phyloP scores from a whole-genome alignment of 1,140 invertebrate genomes.

The Epicauta chinensis region DNA sequence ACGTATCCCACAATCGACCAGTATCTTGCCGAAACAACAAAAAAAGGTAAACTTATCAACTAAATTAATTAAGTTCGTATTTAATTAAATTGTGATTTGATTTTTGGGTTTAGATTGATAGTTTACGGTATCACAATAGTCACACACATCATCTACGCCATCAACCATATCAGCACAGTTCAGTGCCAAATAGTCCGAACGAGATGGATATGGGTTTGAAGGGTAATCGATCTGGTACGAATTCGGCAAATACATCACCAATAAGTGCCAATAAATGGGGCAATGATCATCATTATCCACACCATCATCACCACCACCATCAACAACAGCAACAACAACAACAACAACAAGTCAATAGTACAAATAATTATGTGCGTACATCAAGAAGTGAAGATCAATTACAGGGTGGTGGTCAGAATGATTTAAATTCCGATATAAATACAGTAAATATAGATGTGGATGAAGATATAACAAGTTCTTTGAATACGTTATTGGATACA shows the following conservation, averaged over 20 bases:
- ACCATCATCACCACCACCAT: background rate
- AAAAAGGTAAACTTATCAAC: slow-evolving; percentile 51
- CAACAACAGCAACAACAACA: background rate
- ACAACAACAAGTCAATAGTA: slow-evolving; percentile 25
- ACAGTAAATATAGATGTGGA: slow-evolving; percentile 86
- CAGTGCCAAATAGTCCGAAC: slow-evolving; percentile 75
- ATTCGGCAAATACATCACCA: slow-evolving; percentile 51
- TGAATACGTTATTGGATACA: slow-evolving; percentile 84
- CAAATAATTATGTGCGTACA: slow-evolving; percentile 58
- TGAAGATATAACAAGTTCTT: slow-evolving; percentile 85
- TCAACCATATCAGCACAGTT: slow-evolving; percentile 53
- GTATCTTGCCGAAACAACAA: slow-evolving; percentile 55
- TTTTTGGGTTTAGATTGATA: slow-evolving; percentile 44
- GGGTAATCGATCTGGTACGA: slow-evolving; percentile 44
- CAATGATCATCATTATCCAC: background rate
- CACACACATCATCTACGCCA: slow-evolving; percentile 47
- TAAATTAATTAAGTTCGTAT: background rate
- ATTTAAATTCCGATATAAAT: slow-evolving; percentile 54
- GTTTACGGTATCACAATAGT: slow-evolving; percentile 45
- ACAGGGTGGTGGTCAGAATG: slow-evolving; percentile 63
- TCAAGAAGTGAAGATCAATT: slow-evolving; percentile 82
- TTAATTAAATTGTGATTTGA: background rate
- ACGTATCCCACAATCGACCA: slow-evolving; percentile 59
- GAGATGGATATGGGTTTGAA: slow-evolving; percentile 50
- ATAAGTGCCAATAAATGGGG: slow-evolving; percentile 46